A percentile compares a stretch with the other conserved stretches of the same genome.
Evolutionary conservation across 2,888 invertebrate species (phyloP).

Genomic region (Anaspis maculata): DNA sequence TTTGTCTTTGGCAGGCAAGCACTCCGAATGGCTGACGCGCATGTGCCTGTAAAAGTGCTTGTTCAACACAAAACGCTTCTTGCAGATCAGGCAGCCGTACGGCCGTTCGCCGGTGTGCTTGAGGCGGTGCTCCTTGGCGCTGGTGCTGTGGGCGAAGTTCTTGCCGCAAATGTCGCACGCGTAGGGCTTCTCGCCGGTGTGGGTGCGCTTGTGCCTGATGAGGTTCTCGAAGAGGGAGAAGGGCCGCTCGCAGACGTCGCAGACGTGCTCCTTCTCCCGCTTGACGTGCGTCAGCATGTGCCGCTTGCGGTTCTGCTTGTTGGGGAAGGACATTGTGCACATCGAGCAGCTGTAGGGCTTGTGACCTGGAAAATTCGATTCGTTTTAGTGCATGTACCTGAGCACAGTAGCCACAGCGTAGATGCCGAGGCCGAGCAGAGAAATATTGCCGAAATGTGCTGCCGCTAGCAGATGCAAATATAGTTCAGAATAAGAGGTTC

Average conservation of each 20-base stretch:
- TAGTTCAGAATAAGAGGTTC: too few species aligned
- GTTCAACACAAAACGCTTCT: conserved; percentile 29
- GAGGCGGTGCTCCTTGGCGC: conserved; percentile 33
- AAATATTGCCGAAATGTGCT: too few species aligned
- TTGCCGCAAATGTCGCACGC: conserved; percentile 31
- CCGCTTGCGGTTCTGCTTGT: conserved; percentile 30
- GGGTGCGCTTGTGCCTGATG: conserved; percentile 32
- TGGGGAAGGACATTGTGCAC: conserved; percentile 31
- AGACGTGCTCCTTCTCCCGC: conserved; percentile 32
- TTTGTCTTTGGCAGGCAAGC: too few species aligned
- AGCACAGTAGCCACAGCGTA: too few species aligned
- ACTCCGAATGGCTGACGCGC: conserved; percentile 29
- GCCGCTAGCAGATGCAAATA: too few species aligned
- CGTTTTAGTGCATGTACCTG: too few species aligned
- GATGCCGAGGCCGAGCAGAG: too few species aligned
- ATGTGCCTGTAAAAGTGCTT: conserved; percentile 34
- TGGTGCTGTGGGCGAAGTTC: conserved; percentile 35
- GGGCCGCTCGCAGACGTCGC: conserved; percentile 28
- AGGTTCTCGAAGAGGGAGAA: conserved; percentile 33
- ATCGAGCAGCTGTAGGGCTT: conserved; percentile 31
- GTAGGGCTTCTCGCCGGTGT: too few species aligned
- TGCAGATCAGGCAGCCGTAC: conserved; percentile 29
- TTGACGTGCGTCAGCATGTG: conserved; percentile 36
- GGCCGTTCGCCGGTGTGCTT: conserved; percentile 35
- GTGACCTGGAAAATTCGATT: too few species aligned